Evolutionary conservation across 2,113 vertebrate species (phyloP).

Genomic region (Ifrita kowaldi): DNA sequence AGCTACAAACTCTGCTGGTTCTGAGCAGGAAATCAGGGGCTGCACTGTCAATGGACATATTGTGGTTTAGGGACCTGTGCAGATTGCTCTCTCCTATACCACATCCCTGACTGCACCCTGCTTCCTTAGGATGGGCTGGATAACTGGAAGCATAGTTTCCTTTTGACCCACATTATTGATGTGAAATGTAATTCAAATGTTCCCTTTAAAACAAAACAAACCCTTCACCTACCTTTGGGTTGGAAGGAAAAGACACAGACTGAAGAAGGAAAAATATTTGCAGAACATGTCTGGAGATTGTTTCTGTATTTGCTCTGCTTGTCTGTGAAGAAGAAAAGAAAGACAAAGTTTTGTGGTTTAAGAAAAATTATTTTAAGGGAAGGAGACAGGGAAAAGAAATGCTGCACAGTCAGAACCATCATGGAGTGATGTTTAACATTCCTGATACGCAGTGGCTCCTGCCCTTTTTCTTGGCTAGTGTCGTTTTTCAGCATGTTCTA

Average conservation of each 20-base stretch:
- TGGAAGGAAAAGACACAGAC: slow-evolving; percentile 59
- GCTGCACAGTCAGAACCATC: background rate
- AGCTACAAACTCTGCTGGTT: background rate
- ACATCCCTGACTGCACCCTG: background rate
- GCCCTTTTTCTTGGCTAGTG: background rate
- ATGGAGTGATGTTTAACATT: background rate
- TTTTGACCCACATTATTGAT: background rate
- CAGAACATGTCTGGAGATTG: slow-evolving; percentile 50
- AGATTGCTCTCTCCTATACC: background rate
- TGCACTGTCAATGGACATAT: background rate
- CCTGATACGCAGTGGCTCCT: fast-evolving
- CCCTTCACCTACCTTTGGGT: slow-evolving; percentile 39
- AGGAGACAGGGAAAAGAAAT: background rate
- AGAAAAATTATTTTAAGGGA: background rate
- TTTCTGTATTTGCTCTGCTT: background rate
- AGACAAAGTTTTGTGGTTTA: background rate
- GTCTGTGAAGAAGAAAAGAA: slow-evolving; percentile 40
- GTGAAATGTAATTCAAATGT: background rate
- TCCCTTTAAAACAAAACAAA: background rate
- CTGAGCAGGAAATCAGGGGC: background rate
- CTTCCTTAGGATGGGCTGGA: background rate
- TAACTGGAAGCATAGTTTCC: background rate
- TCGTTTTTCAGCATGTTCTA: background rate
- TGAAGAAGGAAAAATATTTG: slow-evolving; percentile 8
- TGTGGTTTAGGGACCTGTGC: background rate